phyloP scores from a whole-genome alignment of 2,888 invertebrate species.

The Quadroppia sp. region DNA sequence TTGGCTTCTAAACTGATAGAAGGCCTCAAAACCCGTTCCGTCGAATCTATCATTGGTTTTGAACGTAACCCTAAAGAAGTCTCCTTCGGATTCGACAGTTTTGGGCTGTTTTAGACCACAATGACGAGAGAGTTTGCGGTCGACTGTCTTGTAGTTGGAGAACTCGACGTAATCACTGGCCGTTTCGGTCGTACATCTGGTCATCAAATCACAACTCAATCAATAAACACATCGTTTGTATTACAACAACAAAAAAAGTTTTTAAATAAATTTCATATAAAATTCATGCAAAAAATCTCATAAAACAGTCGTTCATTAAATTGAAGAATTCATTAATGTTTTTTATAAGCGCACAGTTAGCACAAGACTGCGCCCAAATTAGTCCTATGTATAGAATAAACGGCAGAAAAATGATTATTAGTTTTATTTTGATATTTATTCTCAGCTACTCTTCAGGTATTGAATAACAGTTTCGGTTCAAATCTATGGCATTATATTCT shows the following conservation, averaged over 20 bases:
- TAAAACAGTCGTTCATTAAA: background rate
- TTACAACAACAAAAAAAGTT: too few relatives aligned
- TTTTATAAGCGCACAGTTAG: background rate
- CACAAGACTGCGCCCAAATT: background rate
- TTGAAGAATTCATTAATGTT: background rate
- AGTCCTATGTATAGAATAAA: background rate
- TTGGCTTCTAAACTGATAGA: constrained; percentile 70
- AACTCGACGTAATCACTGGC: constrained; percentile 95
- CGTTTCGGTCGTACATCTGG: constrained; percentile 81
- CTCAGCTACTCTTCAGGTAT: constrained; percentile 9
- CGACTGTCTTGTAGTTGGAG: constrained; percentile 85
- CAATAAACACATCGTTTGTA: too few relatives aligned
- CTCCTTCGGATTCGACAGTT: constrained; percentile 68
- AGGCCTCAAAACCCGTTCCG: constrained; percentile 87
- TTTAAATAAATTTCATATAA: too few relatives aligned
- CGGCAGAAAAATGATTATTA: background rate
- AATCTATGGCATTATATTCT: too few relatives aligned
- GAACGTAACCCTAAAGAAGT: constrained; percentile 92
- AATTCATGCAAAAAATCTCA: too few relatives aligned
- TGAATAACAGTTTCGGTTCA: too few relatives aligned
- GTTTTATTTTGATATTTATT: constrained; percentile 4
- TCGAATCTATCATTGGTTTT: constrained; percentile 89
- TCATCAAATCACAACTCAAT: constrained; percentile 47
- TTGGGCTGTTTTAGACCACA: constrained; percentile 65
- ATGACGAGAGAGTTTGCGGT: constrained; percentile 79